Conservation (phyloP, 2,888 invertebrate species). For the Dusona sp. region DNA sequence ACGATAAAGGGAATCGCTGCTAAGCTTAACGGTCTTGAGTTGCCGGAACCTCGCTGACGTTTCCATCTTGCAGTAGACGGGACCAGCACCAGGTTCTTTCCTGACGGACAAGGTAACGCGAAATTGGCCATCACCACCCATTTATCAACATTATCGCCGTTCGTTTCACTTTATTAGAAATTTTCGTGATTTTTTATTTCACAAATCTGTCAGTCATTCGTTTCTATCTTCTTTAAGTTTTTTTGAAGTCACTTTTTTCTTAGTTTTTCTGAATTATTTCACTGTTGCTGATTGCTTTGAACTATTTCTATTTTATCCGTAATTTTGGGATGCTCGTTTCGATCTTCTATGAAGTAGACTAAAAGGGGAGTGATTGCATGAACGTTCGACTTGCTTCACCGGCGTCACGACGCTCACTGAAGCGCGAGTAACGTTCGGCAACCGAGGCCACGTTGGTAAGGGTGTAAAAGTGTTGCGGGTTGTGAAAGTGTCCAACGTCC, state of each 20-base stretch:
- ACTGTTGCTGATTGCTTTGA: neutral
- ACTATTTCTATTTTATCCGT: neutral
- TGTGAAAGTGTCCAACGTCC: neutral
- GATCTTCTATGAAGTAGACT: neutral
- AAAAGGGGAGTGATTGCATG: neutral
- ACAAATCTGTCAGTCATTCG: neutral
- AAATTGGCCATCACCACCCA: slow-evolving; percentile 82
- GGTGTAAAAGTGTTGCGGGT: slow-evolving; percentile 5
- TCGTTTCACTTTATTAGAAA: slow-evolving; percentile 47
- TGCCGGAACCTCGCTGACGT: slow-evolving; percentile 86
- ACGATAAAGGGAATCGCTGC: slow-evolving; percentile 86
- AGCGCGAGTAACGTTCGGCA: slow-evolving; percentile 8
- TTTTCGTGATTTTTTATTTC: neutral
- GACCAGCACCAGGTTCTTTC: slow-evolving; percentile 85
- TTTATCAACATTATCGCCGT: slow-evolving; percentile 71
- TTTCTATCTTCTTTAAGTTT: neutral
- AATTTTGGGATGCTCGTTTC: neutral
- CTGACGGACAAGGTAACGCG: slow-evolving; percentile 85
- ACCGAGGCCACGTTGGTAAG: slow-evolving; percentile 19
- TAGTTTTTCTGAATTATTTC: neutral
- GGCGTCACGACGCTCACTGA: slow-evolving; percentile 81
- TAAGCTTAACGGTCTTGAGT: slow-evolving; percentile 86
- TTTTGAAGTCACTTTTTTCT: slow-evolving; percentile 3
- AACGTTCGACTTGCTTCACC: slow-evolving; percentile 73
- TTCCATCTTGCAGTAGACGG: slow-evolving; percentile 87